Evolutionary conservation across 2,888 invertebrate species (phyloP).

Genomic region (Drosophila atripex): DNA sequence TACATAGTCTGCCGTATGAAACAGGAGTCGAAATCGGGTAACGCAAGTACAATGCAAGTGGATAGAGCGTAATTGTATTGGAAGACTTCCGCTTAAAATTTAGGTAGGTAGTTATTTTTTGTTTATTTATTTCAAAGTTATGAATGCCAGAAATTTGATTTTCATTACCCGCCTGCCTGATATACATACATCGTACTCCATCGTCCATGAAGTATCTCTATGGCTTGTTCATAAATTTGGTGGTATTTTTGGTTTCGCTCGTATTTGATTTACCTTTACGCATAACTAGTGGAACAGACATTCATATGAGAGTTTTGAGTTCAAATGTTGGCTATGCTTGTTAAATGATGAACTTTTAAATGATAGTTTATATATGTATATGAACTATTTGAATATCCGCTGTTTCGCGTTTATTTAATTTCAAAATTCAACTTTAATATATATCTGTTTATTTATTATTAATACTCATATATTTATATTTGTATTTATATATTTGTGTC

Average conservation of each 20-base stretch:
- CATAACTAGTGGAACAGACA: constrained; percentile 65
- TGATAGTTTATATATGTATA: constrained; percentile 23
- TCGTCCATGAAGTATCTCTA: constrained; percentile 20
- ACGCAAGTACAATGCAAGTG: constrained; percentile 34
- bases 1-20: constrained; percentile 27
- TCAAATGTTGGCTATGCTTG: constrained; percentile 60
- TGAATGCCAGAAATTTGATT: constrained; percentile 25
- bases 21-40: constrained; percentile 26
- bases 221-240: constrained; percentile 22
- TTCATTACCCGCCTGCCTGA: constrained; percentile 31
- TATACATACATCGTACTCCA: constrained; percentile 18
- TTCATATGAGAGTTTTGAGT: constrained; percentile 52
- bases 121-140: constrained; percentile 44
- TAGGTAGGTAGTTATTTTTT: constrained; percentile 55
- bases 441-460: constrained; percentile 26
- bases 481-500: constrained; percentile 39
- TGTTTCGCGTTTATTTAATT: constrained; percentile 33
- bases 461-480: constrained; percentile 24
- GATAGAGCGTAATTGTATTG: constrained; percentile 82
- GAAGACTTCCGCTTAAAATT: constrained; percentile 84
- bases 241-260: constrained; percentile 25
- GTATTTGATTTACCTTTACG: constrained; percentile 36
- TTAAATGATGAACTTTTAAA: constrained; percentile 56
- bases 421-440: constrained; percentile 63
- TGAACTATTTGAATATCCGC: constrained; percentile 34